A percentile compares a stretch with the other conserved stretches of the same genome.
Conservation (phyloP, 2,888 invertebrate genomes). For the Epinotia bilunana region DNA sequence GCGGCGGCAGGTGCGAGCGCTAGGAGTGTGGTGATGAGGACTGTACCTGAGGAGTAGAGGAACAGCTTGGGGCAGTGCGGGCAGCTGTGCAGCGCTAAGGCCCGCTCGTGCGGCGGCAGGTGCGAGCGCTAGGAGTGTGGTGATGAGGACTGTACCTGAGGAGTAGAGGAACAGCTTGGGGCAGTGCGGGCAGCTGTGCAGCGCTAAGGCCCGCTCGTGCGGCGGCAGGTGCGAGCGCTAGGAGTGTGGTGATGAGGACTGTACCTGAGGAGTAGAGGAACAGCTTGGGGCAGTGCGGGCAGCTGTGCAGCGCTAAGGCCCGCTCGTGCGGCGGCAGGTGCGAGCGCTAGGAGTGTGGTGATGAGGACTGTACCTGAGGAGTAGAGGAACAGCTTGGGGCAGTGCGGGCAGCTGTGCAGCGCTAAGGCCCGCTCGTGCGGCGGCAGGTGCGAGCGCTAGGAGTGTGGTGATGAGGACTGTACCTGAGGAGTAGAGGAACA, state of each 20-base stretch:
- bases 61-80: conserved; percentile 55
- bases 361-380: conserved; percentile 18
- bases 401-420: conserved; percentile 85
- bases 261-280: conserved; percentile 37
- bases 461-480: neutral
- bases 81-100: conserved; percentile 87
- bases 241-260: neutral
- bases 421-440: conserved; percentile 77
- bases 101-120: conserved; percentile 72
- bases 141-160: conserved; percentile 13
- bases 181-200: conserved; percentile 85
- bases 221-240: conserved; percentile 81
- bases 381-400: conserved; percentile 38
- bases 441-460: conserved; percentile 79
- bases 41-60: conserved; percentile 34
- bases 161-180: conserved; percentile 38
- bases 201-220: conserved; percentile 74
- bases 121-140: conserved; percentile 69
- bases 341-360: conserved; percentile 63
- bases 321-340: conserved; percentile 75
- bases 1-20: conserved; percentile 80
- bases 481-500: conserved; percentile 37
- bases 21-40: conserved; percentile 48
- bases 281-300: conserved; percentile 65
- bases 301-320: conserved; percentile 86